These are phyloP conservation scores for Philaethria dido DNA, from an alignment of 2,888 invertebrate species.

Conservation along the genomic window DNA sequence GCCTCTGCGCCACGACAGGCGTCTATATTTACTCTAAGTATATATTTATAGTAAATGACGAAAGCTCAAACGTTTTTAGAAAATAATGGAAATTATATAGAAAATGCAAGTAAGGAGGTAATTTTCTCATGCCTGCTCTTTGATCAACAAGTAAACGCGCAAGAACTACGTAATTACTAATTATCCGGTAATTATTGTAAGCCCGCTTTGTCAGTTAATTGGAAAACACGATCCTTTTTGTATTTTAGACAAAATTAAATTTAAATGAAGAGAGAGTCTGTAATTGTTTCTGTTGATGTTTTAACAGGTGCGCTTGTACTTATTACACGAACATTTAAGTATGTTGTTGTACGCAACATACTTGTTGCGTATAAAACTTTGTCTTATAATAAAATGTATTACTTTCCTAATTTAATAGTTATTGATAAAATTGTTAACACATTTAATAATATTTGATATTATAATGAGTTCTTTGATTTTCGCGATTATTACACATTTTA, in stretches of 20 bases:
- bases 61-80: not conserved
- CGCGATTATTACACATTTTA: too few species aligned
- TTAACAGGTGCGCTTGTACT: constrained; percentile 1
- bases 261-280: constrained; percentile 2
- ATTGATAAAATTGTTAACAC: too few species aligned
- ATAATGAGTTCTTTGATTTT: too few species aligned
- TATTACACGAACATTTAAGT: not conserved
- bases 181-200: constrained; percentile 28
- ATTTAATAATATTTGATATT: too few species aligned
- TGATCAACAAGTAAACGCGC: constrained; percentile 16
- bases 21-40: too few species aligned
- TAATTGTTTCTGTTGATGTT: constrained; percentile 1
- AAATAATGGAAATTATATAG: constrained; percentile 22
- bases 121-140: constrained; percentile 23
- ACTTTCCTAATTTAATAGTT: too few species aligned
- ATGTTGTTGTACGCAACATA: too few species aligned
- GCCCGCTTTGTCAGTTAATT: constrained; percentile 22
- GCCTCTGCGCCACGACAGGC: too few species aligned
- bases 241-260: constrained; percentile 17
- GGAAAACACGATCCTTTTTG: constrained; percentile 18
- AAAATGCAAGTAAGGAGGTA: constrained; percentile 23
- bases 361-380: not conserved
- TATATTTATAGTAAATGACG: too few species aligned
- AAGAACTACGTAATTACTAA: constrained; percentile 19
- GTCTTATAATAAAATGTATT: not conserved